Percentiles rank a stretch among this genome's conserved stretches.
These are phyloP conservation scores for Nomada fabriciana DNA, from an alignment of 2,888 invertebrate genomes.

Conservation along the genomic window DNA sequence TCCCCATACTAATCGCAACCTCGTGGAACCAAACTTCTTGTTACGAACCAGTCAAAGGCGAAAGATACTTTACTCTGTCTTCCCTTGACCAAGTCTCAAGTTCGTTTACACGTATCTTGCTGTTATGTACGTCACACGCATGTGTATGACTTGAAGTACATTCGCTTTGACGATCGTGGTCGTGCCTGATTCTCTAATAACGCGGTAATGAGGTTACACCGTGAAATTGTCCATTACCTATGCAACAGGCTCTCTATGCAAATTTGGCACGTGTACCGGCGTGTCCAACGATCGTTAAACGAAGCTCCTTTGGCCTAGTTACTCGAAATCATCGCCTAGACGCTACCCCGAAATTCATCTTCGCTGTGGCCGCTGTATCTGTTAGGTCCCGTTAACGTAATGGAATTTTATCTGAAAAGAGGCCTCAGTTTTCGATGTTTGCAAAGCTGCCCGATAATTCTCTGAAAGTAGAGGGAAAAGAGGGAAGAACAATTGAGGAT, in stretches of 20 bases:
- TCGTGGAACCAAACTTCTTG: too few relatives aligned
- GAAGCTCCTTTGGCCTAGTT: constrained; percentile 9
- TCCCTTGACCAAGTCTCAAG: too few relatives aligned
- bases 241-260: constrained; percentile 54
- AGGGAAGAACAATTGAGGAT: not conserved
- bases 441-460: not conserved
- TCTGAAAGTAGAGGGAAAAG: not conserved
- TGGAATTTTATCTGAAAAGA: not conserved
- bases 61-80: too few relatives aligned
- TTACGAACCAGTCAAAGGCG: too few relatives aligned
- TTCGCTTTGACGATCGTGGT: constrained; percentile 25
- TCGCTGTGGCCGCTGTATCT: not conserved
- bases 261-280: constrained; percentile 44
- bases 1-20: too few relatives aligned
- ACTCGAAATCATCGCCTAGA: not conserved
- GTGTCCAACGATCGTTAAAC: constrained; percentile 32
- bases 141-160: not conserved
- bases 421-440: not conserved
- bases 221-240: constrained; percentile 41
- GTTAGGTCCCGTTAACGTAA: not conserved
- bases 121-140: not conserved
- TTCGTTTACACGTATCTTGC: too few relatives aligned
- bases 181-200: constrained; percentile 28
- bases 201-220: constrained; percentile 38
- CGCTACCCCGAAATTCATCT: constrained; percentile 3